Evolutionary conservation across 2,888 invertebrate species (phyloP).

Genomic region (Lasioglossum lativentre): DNA sequence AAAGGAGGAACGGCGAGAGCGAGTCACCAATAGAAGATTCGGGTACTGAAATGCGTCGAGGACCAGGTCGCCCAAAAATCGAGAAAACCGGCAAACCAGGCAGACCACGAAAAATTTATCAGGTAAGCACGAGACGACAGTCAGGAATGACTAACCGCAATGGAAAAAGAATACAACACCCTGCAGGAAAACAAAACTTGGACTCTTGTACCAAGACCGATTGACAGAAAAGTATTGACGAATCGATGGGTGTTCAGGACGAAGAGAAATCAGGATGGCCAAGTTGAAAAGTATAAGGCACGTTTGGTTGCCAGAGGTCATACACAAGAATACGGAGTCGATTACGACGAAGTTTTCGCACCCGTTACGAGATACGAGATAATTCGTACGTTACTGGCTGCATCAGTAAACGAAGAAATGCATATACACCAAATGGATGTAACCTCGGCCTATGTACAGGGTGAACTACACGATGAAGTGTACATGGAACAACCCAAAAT

Average conservation of each 20-base stretch:
- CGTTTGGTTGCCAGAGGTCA: too few relatives aligned
- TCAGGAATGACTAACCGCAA: background rate
- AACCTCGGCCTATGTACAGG: background rate
- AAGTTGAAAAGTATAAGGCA: background rate
- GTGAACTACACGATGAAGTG: background rate
- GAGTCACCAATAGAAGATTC: background rate
- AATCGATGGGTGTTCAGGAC: background rate
- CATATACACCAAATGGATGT: conserved; percentile 9
- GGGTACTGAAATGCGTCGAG: background rate
- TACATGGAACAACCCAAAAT: conserved; percentile 8
- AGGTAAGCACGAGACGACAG: background rate
- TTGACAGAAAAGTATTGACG: background rate
- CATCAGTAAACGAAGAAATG: background rate
- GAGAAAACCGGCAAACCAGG: background rate
- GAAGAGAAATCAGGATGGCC: background rate
- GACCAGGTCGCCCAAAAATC: background rate
- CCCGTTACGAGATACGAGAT: background rate
- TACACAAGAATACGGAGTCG: background rate
- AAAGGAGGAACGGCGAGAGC: background rate
- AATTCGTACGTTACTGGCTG: background rate
- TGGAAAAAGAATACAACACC: too few relatives aligned
- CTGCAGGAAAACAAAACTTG: too few relatives aligned
- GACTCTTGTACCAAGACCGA: too few relatives aligned
- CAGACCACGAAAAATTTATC: too few relatives aligned
- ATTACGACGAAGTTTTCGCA: conserved; percentile 1